Base-by-base conservation (phyloP, 2,888 invertebrate species). In the Phragmatobia fuliginosa region DNA sequence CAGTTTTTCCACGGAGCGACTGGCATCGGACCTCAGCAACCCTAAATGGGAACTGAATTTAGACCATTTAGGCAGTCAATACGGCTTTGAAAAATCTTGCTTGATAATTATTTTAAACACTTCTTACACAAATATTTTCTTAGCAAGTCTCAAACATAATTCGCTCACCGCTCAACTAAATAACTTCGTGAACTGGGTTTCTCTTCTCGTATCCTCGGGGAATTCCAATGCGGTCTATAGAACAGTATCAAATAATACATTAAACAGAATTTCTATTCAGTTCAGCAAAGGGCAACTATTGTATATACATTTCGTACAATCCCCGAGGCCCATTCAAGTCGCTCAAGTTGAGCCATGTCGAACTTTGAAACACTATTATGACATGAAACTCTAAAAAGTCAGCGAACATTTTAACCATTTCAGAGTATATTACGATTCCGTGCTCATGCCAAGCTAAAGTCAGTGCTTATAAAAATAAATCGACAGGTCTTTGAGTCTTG, bases 381-480 rank as follows among this genome's bases (percentile, higher is more conserved):
- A 76, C 70, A 14, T 62, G 71, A 72, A 66, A 68, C 71, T 73
- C 78, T 81, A 77, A 79, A 81, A 73, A 56, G 49, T 49, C 60
- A 52, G 66, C 64, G 66, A 72, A 41, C 60, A 33, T 62, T 70
- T 70, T 58, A 60, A 71, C 45, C 45, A 59, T 52, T 77, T 81
- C 79, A 71, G 71, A 79, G 72, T 61, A 67, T 70, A 77, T 79
- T 75, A 73, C 72, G 73, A 81, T 82, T 82, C 81, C 25, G 41
- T 71, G 71, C 74, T 72, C 78, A 80, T 68, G 62, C 58, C 38
- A 41, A 66, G 76, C 76, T 74, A 76, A 79, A 78, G 74, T 77
- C 78, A 72, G 78, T 74, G 77, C 83, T 83, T 82, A 82, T 77
- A 82, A 82, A 81, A 82, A 81, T 81, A 82, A 82, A 82, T 82